A percentile compares a stretch with the other conserved stretches of the same genome.
Conservation (phyloP, 2,113 vertebrate species). For the Mobula hypostoma region DNA sequence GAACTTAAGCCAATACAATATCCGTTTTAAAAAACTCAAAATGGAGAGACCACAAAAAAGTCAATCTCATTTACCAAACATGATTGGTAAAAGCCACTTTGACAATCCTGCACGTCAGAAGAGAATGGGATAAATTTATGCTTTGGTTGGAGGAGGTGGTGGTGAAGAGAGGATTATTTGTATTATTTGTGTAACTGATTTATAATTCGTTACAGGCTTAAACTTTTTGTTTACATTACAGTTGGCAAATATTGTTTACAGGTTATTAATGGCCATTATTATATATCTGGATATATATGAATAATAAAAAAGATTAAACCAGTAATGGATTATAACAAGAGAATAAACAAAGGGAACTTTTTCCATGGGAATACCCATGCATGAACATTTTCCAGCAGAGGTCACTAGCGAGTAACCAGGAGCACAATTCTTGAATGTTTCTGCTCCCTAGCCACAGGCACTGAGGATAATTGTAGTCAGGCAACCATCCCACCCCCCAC, state of each 20-base stretch:
- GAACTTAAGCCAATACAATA: background rate
- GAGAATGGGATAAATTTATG: too few relatives aligned
- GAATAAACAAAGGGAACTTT: background rate
- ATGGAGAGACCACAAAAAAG: background rate
- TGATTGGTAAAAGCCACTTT: background rate
- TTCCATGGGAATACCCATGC: constrained; percentile 2
- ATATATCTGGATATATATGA: background rate
- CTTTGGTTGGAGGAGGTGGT: too few relatives aligned
- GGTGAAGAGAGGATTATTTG: too few relatives aligned
- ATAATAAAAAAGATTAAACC: background rate
- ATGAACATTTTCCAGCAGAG: constrained; percentile 8
- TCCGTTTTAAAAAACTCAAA: background rate
- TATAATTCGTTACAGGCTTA: too few relatives aligned
- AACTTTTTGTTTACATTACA: too few relatives aligned
- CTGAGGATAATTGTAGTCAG: background rate
- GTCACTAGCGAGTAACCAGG: constrained; percentile 27
- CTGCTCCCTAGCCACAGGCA: background rate
- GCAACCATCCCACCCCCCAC: too few relatives aligned
- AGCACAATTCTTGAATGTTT: background rate
- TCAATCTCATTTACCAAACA: background rate
- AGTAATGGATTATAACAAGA: background rate
- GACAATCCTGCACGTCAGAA: too few relatives aligned
- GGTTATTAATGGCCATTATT: background rate
- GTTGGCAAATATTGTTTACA: background rate
- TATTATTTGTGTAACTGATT: too few relatives aligned